Base-by-base conservation (phyloP, 2,888 invertebrate species). In the Thymelicus lineola region DNA sequence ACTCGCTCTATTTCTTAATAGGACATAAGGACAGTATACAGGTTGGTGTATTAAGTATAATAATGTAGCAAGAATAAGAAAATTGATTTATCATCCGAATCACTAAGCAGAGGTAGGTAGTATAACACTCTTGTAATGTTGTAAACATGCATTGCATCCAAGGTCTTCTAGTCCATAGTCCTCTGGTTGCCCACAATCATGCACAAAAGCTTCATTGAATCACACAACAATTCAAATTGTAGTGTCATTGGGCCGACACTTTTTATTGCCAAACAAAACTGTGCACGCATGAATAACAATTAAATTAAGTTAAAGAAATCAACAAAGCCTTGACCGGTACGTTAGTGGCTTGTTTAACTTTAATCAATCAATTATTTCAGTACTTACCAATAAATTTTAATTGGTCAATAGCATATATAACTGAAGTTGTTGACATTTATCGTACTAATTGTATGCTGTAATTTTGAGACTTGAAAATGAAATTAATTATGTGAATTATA, bases 241-340 rank as follows among this genome's bases (percentile, higher is more conserved):
- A 53, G 20, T 35, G 48, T 48, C 55, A 35, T 63, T 38, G 59
- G 57, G n/a, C n/a, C 1, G 57, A 57, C 36, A n/a, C n/a, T 57
- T 57, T 42, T 55, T 64, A 38, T 36, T 65, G 17, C 20, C 20
- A 65, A 36, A 36, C 48, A 35, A 15, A 28, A 59, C 17, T 57
- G 20, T 59, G 38, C 12, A 69, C 62, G 68, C 68, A 58, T 58
- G 57, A 69, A 48, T 46, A 38, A 63, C 68, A 63, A 57, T 69
- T 62, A 45, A 45, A 68, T 28, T 28, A 45, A 45, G 55, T 55
- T 55, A 55, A 28, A 55, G 28, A 42, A 55, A 53, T 57, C 53
- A 53, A 67, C 28, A 53, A 36, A 7, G n/a, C 68, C 61, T 68
- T 68, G 68, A 68, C 68, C 68, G 46, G 36, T 55, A 53, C 45